Percentiles rank a stretch among this genome's conserved stretches.
Conservation (phyloP, 1,140 invertebrate genomes). For the Psix sp. region DNA sequence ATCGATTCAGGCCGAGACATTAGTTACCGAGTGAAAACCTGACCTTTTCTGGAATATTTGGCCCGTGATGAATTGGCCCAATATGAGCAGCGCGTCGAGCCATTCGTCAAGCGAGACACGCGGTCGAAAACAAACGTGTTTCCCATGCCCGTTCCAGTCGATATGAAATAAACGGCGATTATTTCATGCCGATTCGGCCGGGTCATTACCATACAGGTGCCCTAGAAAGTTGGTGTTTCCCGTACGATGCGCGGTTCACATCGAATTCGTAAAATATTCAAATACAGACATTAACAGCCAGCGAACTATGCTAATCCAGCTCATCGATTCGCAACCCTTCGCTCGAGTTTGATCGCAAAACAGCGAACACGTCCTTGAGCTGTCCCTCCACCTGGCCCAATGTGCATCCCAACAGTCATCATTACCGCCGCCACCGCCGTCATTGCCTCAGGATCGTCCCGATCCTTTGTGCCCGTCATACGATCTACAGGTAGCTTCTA, state of each 20-base stretch:
- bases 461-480: conserved; percentile 64
- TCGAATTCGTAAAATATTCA: conserved; percentile 63
- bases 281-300: conserved; percentile 62
- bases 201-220: conserved; percentile 53
- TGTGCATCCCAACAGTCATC: conserved; percentile 58
- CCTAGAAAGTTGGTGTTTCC: conserved; percentile 32
- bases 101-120: conserved; percentile 5
- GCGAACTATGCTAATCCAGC: conserved; percentile 72
- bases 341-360: conserved; percentile 64
- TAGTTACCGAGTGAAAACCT: conserved; percentile 4
- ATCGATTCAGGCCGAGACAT: conserved; percentile 16
- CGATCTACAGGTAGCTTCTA: conserved; percentile 64
- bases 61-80: conserved; percentile 14
- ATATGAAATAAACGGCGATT: not conserved
- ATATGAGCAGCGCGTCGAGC: not conserved
- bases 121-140: conserved; percentile 4
- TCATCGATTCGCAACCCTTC: conserved; percentile 75
- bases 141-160: conserved; percentile 12
- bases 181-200: conserved; percentile 16
- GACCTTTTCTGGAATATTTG: conserved; percentile 21
- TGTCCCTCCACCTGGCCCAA: conserved; percentile 72
- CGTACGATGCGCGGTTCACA: conserved; percentile 44
- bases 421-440: conserved; percentile 44
- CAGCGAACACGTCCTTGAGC: conserved; percentile 70
- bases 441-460: conserved; percentile 28